Base-by-base conservation (phyloP, 2,797 vertebrate genomes). In the Urosaurus nigricauda region DNA sequence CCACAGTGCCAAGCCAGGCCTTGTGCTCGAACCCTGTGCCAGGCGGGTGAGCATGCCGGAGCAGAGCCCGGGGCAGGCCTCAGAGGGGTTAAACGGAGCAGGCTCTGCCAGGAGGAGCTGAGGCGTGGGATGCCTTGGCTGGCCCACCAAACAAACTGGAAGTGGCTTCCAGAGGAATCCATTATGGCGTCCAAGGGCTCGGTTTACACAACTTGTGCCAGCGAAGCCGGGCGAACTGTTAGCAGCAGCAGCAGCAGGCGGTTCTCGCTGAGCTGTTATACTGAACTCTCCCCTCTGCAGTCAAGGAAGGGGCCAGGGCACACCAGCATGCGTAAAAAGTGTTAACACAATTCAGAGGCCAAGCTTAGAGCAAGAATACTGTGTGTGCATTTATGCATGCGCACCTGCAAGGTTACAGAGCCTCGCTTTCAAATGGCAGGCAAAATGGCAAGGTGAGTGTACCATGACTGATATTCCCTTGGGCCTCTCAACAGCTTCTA, bases 81-180 rank as follows among this genome's bases (percentile, higher is more conserved):
- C 65, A 7, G 32, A 73, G 86, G 94, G 91, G 91, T 93, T 95
- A 93, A 93, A 83, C 83, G 60, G 1, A 19, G 63, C 84, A 2
- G 16, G 16, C 53, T 82, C 89, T 82, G 92, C 92, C 89, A 90
- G 91, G 91, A 93, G 91, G 91, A 77, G 32, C 93, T 87, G 89
- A 94, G 79, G 89, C 81, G 4, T 65, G 89, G 40, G 86, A 90
- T 86, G 91, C 79, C 93, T 94, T 94, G 94, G 93, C 94, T 94
- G 87, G 83, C 86, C 86, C 92, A 86, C 87, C 84, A 60, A 91
- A 92, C 84, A 60, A 91, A 92, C 82, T 91, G 91, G 91, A 92
- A 95, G 83, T 88, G 75, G 58, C 90, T 94, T 94, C 93, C 93
- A 74, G 92, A 93, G 93, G 90, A 92, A 94, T 92, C 92, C 89